Evolutionary conservation across 2,888 invertebrate species (phyloP).

Genomic region (Coenonympha arcania): DNA sequence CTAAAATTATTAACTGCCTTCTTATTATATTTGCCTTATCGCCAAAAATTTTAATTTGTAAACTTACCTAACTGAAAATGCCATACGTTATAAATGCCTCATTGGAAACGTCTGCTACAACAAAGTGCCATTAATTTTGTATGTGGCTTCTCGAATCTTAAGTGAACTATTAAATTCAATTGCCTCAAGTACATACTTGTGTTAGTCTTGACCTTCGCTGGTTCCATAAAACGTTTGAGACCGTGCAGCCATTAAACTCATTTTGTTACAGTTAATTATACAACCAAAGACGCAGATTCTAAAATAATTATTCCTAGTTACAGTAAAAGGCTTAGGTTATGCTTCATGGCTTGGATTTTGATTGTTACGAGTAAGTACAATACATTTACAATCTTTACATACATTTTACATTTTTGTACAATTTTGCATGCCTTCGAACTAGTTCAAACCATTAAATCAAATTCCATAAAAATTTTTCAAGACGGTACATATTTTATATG

Average conservation of each 20-base stretch:
- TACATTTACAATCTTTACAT: no score
- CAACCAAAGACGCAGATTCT: background rate
- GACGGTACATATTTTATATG: no score
- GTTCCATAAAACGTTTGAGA: conserved; percentile 23
- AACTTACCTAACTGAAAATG: no score
- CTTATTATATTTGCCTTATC: no score
- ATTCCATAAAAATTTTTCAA: no score
- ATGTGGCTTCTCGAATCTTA: background rate
- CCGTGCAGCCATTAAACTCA: background rate
- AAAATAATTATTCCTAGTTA: no score
- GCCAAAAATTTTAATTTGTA: background rate
- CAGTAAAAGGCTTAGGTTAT: no score
- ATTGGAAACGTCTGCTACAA: background rate
- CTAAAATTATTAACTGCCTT: no score
- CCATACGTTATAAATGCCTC: background rate
- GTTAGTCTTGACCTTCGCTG: conserved; percentile 26
- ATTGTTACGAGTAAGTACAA: no score
- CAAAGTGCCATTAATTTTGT: background rate
- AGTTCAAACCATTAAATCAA: no score
- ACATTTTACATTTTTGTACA: no score
- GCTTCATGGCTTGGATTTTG: background rate
- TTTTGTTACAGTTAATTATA: conserved; percentile 7
- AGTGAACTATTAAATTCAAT: conserved; percentile 10
- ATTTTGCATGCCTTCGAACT: no score
- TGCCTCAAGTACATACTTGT: conserved; percentile 22